phyloP scores from a whole-genome alignment of 2,113 vertebrate genomes.

The Tiliqua scincoides region DNA sequence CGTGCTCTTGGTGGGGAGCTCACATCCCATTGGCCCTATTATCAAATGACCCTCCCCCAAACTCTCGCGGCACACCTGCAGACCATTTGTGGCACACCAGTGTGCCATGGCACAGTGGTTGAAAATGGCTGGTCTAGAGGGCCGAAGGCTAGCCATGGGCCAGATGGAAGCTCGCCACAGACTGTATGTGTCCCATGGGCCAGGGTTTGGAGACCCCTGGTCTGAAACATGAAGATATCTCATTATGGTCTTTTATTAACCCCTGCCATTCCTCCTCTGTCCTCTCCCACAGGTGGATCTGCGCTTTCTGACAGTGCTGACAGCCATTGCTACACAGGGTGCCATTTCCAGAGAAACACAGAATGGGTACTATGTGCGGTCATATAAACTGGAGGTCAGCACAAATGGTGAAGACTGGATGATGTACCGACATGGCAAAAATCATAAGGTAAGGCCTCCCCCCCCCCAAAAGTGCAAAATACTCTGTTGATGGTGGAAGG shows the following conservation, averaged over 20 bases:
- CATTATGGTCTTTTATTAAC: slow-evolving; percentile 15
- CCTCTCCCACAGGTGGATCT: slow-evolving; percentile 88
- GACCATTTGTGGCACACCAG: too few species aligned
- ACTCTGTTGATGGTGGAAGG: not conserved
- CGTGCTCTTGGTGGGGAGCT: too few species aligned
- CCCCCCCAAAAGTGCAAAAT: not conserved
- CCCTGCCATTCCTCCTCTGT: slow-evolving; percentile 6
- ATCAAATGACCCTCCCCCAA: too few species aligned
- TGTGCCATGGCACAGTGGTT: too few species aligned
- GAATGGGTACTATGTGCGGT: slow-evolving; percentile 92
- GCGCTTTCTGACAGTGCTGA: slow-evolving; percentile 91
- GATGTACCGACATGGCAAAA: slow-evolving; percentile 96
- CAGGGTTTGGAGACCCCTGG: too few species aligned
- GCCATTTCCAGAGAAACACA: slow-evolving; percentile 93
- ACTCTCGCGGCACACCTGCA: too few species aligned
- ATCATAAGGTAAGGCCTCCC: slow-evolving; percentile 88
- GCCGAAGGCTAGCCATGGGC: too few species aligned
- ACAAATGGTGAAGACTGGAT: slow-evolving; percentile 99
- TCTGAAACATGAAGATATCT: too few species aligned
- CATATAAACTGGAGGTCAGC: slow-evolving; percentile 97
- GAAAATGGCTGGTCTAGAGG: too few species aligned
- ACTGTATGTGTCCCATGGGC: too few species aligned
- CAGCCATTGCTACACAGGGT: slow-evolving; percentile 94
- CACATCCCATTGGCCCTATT: too few species aligned
- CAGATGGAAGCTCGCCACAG: too few species aligned